Percentiles rank a stretch among this genome's conserved stretches.
phyloP scores from a whole-genome alignment of 2,888 invertebrate genomes.

The Apamea sordens region DNA sequence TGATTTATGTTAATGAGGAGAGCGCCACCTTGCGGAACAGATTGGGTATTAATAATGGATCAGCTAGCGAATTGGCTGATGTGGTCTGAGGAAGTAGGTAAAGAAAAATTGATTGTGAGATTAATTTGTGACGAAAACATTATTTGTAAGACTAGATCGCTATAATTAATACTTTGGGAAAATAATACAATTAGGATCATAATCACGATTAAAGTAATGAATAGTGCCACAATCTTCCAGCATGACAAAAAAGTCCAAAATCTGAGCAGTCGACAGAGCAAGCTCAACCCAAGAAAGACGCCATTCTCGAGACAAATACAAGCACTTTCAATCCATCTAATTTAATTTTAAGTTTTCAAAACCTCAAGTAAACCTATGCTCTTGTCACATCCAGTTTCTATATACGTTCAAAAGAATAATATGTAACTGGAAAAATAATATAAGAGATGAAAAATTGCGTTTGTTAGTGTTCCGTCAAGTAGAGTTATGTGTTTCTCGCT shows the following conservation, averaged over 20 bases:
- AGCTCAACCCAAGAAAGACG: neutral
- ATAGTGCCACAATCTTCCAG: neutral
- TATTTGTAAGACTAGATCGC: neutral
- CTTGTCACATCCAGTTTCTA: slow-evolving; percentile 21
- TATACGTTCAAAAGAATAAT: slow-evolving; percentile 52
- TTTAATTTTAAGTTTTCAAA: slow-evolving; percentile 31
- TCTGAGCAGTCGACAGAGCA: neutral
- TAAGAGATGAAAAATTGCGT: slow-evolving; percentile 73
- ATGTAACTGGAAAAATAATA: slow-evolving; percentile 71
- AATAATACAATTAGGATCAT: neutral
- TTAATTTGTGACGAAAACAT: slow-evolving; percentile 11
- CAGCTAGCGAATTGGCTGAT: slow-evolving; percentile 64
- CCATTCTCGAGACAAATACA: neutral
- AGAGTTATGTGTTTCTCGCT: slow-evolving; percentile 62
- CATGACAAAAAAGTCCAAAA: neutral
- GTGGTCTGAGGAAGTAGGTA: slow-evolving; percentile 42
- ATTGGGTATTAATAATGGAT: slow-evolving; percentile 82
- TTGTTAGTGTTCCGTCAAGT: slow-evolving; percentile 71
- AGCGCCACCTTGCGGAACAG: slow-evolving; percentile 77
- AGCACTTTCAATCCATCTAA: slow-evolving; percentile 48
- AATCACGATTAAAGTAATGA: neutral
- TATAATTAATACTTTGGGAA: neutral
- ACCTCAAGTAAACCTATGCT: slow-evolving; percentile 15
- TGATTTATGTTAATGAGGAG: slow-evolving; percentile 82
- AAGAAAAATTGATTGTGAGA: slow-evolving; percentile 50